phyloP scores from a whole-genome alignment of 2,888 invertebrate species.

The Cataglyphis rosenhaueri region DNA sequence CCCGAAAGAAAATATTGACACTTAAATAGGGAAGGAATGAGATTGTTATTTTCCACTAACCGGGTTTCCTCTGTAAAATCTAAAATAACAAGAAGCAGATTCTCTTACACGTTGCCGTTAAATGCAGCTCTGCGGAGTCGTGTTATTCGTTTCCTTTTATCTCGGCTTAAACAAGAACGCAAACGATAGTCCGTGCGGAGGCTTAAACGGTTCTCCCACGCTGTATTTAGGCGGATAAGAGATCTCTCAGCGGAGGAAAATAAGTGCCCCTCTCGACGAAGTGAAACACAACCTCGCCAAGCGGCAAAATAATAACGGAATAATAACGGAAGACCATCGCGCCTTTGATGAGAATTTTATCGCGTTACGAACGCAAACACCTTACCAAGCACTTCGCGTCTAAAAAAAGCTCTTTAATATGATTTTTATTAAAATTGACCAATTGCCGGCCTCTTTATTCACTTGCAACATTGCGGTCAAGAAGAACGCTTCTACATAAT shows the following conservation, averaged over 20 bases:
- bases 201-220: slow-evolving; percentile 75
- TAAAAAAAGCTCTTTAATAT: slow-evolving; percentile 20
- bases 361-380: slow-evolving; percentile 14
- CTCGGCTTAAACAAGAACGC: slow-evolving; percentile 73
- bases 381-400: slow-evolving; percentile 1
- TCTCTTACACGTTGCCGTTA: slow-evolving; percentile 65
- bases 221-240: slow-evolving; percentile 72
- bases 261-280: slow-evolving; percentile 44
- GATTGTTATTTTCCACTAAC: slow-evolving; percentile 28
- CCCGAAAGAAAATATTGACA: not conserved
- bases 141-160: slow-evolving; percentile 70
- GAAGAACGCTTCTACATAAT: slow-evolving; percentile 7
- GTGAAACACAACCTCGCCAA: slow-evolving; percentile 25
- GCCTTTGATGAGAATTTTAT: slow-evolving; percentile 54
- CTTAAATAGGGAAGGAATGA: not conserved
- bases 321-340: slow-evolving; percentile 44
- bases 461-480: slow-evolving; percentile 8
- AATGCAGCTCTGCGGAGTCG: slow-evolving; percentile 64
- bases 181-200: slow-evolving; percentile 69
- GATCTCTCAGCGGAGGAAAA: slow-evolving; percentile 70
- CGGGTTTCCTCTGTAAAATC: slow-evolving; percentile 15
- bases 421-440: slow-evolving; percentile 47
- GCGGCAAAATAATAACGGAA: slow-evolving; percentile 47
- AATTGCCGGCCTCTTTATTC: slow-evolving; percentile 27
- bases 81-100: slow-evolving; percentile 56